phyloP scores from a whole-genome alignment of 2,113 vertebrate species.

The Mustela lutreola region DNA sequence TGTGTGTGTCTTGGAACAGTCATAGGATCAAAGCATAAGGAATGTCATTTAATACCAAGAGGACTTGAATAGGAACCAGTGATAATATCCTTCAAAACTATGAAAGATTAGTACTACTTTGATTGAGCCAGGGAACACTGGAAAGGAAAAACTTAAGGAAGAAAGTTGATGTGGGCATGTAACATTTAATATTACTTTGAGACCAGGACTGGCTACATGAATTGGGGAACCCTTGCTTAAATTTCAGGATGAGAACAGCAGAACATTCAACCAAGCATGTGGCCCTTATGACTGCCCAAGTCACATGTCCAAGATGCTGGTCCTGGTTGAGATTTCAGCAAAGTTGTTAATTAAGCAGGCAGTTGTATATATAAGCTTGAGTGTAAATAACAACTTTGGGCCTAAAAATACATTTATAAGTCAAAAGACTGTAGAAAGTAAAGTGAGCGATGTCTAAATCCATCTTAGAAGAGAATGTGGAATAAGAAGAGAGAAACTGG shows the following conservation, averaged over 20 bases:
- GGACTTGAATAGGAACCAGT: not conserved
- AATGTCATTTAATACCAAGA: not conserved
- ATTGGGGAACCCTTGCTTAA: not conserved
- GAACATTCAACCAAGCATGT: not conserved
- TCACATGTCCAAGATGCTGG: not conserved
- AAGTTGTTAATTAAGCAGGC: not conserved
- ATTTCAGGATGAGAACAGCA: not conserved
- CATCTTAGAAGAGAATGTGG: not conserved
- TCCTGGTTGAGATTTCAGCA: not conserved
- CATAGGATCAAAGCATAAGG: not conserved
- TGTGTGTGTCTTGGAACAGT: not conserved
- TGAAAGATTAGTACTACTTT: not conserved
- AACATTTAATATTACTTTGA: not conserved
- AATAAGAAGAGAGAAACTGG: not conserved
- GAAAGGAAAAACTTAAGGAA: not conserved
- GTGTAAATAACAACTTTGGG: not conserved
- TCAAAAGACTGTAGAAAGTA: slow-evolving; percentile 8
- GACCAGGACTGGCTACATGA: not conserved
- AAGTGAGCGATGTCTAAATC: not conserved
- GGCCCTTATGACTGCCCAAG: not conserved
- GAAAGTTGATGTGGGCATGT: not conserved
- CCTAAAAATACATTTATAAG: not conserved
- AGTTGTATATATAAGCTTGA: not conserved
- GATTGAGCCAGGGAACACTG: not conserved
- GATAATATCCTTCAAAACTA: not conserved